Evolutionary conservation across 2,113 vertebrate genomes (phyloP).

Genomic region (Porphyrio hochstetteri): DNA sequence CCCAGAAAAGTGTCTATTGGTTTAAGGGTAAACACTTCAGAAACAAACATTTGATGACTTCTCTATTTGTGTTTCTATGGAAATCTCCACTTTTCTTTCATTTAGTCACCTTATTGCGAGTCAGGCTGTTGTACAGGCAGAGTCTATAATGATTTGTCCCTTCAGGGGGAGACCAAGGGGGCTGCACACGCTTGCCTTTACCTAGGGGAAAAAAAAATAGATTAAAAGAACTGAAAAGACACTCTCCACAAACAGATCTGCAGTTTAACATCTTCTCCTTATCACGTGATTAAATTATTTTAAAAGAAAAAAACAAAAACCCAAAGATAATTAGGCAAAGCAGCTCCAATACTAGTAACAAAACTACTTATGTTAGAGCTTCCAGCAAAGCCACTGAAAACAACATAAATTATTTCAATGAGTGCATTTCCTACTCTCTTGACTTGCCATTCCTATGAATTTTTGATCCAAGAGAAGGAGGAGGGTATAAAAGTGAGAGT

Average conservation of each 20-base stretch:
- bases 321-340: neutral
- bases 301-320: neutral
- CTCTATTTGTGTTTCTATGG: neutral
- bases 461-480: neutral
- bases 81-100: neutral
- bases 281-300: neutral
- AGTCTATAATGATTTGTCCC: slow-evolving; percentile 82
- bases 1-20: neutral
- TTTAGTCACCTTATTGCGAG: slow-evolving; percentile 87
- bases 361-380: neutral
- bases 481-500: neutral
- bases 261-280: neutral
- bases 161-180: slow-evolving; percentile 83
- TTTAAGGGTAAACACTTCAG: neutral
- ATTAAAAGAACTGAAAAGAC: neutral
- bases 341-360: neutral
- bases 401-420: neutral
- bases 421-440: neutral
- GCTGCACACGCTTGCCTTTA: slow-evolving; percentile 86
- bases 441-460: neutral
- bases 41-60: neutral
- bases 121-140: slow-evolving; percentile 94
- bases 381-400: neutral
- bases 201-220: slow-evolving; percentile 67
- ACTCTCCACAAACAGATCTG: neutral